Conservation (phyloP, 2,797 vertebrate genomes). For the Tadarida brasiliensis region DNA sequence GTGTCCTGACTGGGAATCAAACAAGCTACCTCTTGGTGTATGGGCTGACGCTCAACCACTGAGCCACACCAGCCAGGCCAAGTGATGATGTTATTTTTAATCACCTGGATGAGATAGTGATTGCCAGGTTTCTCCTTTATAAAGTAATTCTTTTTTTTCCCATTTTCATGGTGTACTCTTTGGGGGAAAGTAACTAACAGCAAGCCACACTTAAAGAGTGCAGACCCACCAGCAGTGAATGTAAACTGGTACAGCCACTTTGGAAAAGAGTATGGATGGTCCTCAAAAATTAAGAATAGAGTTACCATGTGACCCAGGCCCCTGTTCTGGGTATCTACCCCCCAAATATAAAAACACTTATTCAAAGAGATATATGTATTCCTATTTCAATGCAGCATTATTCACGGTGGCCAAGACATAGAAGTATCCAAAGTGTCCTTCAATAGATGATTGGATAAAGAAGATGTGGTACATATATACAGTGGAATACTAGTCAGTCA, state of each 20-base stretch:
- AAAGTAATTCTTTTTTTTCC: neutral
- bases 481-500: neutral
- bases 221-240: neutral
- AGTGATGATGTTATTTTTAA: neutral
- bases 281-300: neutral
- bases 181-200: neutral
- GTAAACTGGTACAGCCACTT: neutral
- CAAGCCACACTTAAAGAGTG: neutral
- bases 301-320: neutral
- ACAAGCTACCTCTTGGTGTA: too few relatives aligned
- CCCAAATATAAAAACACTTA: neutral
- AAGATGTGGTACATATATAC: neutral
- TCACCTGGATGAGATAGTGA: neutral
- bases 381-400: neutral
- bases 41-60: too few relatives aligned
- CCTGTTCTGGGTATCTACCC: neutral
- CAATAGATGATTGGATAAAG: neutral
- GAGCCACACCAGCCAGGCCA: too few relatives aligned
- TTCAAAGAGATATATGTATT: neutral
- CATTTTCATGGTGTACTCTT: neutral
- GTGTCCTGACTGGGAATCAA: too few relatives aligned
- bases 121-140: neutral
- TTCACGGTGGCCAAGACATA: neutral
- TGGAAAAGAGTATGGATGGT: neutral
- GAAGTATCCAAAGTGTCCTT: neutral